Percentiles rank a stretch among this genome's conserved stretches.
Conservation (phyloP, 1,140 invertebrate genomes). For the Lepidurus apus region DNA sequence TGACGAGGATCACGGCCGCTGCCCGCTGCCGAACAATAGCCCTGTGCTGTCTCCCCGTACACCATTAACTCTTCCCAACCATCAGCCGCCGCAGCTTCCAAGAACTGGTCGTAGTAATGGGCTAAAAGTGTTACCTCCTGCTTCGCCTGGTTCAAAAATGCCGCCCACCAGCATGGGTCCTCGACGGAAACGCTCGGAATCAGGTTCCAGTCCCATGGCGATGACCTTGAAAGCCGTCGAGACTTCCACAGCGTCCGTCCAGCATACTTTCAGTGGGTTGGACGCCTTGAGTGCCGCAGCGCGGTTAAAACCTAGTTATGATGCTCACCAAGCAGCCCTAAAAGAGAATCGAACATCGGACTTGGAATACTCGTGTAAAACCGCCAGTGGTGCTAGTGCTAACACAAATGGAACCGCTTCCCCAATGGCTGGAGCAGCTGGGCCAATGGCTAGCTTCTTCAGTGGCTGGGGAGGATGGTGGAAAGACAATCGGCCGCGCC, state of each 20-base stretch:
- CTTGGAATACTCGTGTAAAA: neutral
- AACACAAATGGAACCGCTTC: neutral
- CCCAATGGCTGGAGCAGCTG: neutral
- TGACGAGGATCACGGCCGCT: slow-evolving; percentile 43
- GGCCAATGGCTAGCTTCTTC: slow-evolving; percentile 28
- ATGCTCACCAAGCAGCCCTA: neutral
- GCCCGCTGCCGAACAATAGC: slow-evolving; percentile 23
- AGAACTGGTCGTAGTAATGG: slow-evolving; percentile 37
- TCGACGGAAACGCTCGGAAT: neutral
- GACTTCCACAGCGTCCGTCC: neutral
- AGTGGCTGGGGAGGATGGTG: slow-evolving; percentile 29
- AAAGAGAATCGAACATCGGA: neutral
- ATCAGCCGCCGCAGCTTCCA: slow-evolving; percentile 37
- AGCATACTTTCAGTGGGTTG: neutral
- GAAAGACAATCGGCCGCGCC: slow-evolving; percentile 23
- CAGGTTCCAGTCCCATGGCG: neutral
- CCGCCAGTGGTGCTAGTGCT: neutral
- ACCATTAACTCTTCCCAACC: slow-evolving; percentile 32
- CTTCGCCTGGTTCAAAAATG: neutral
- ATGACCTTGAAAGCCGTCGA: slow-evolving; percentile 7
- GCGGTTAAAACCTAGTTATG: neutral
- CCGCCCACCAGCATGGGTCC: neutral
- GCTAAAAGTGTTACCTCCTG: slow-evolving; percentile 31
- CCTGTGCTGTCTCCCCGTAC: slow-evolving; percentile 31
- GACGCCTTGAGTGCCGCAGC: neutral